Evolutionary conservation across 2,797 vertebrate species (phyloP), one percentile per base, ranked within the genome.

Genomic region (Diplodus puntazzo): DNA sequence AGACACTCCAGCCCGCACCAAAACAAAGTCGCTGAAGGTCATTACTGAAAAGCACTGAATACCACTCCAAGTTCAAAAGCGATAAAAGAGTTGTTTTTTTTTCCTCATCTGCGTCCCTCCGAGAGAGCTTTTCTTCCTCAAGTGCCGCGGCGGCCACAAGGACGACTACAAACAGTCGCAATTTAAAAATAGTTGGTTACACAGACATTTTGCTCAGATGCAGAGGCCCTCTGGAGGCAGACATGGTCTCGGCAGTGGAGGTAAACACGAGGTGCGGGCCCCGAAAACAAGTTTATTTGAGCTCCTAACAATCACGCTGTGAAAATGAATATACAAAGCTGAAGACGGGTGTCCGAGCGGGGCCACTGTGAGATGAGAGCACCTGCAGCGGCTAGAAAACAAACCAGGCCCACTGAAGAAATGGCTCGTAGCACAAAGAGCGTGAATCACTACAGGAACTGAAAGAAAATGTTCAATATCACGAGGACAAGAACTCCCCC

Each of bases 11-110:
- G 74, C 57, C 50, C 18, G 79, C 72, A 62, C 70, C 54, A 88
- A 68, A 91, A 88, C 86, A 91, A 92, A 88, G 80, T 87, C 79
- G 30, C 11, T 21, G 77, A 92, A 92, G 91, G 89, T 93, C 90
- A 89, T 87, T 72, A 74, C 58, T 85, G 83, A 89, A 91, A 90
- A 82, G 84, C 75, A 18, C 73, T 50, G 72, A 84, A 85, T 64
- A 64, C 69, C 85, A 77, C 80, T 87, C 67, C 50, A 61, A 73
- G 75, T 92, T 89, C 72, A 70, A 80, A 85, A 70, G 88, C 70
- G 71, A 62, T 81, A 73, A 80, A 86, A 69, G 73, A 80, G 23
- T 66, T 74, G n/a, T 27, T 27, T 27, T 27, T 75, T 75, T 52
- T 21, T 46, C 82, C 82, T 91, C 86, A 83, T 91, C 88, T 81